phyloP scores from a whole-genome alignment of 2,113 vertebrate species.

The Eolophus roseicapilla region DNA sequence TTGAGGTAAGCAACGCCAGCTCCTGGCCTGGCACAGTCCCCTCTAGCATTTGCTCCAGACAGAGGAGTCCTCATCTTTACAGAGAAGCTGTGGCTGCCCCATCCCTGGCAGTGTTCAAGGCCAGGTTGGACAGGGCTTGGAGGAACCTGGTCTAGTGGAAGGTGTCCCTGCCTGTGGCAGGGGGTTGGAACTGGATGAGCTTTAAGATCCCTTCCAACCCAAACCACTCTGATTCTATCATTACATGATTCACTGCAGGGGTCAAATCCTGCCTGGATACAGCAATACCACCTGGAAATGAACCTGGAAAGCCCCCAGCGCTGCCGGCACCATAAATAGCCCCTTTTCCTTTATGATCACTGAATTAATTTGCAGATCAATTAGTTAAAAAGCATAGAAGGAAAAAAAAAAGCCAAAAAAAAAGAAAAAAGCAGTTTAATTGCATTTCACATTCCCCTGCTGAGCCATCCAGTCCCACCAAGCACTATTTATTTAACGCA shows the following conservation, averaged over 20 bases:
- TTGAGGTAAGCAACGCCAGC: background rate
- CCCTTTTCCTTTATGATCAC: background rate
- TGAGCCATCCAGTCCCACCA: background rate
- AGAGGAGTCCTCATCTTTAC: background rate
- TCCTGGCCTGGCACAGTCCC: background rate
- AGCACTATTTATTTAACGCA: background rate
- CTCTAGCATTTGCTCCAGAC: background rate
- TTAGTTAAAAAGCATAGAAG: background rate
- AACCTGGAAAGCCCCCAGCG: background rate
- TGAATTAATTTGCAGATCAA: background rate
- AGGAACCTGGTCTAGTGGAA: background rate
- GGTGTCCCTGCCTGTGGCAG: background rate
- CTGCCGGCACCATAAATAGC: background rate
- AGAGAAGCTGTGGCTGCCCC: background rate
- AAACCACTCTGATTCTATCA: background rate
- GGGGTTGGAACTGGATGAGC: background rate
- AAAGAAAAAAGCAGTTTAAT: background rate
- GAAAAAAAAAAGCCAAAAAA: no score
- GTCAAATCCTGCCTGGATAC: background rate
- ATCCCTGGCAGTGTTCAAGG: background rate
- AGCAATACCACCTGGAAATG: rapidly evolving
- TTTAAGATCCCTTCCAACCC: background rate
- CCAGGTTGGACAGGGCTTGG: background rate
- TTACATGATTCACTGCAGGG: background rate
- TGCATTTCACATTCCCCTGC: background rate